These are phyloP conservation scores for Syngnathus scovelli DNA, from an alignment of 2,113 vertebrate genomes.

Conservation along the genomic window DNA sequence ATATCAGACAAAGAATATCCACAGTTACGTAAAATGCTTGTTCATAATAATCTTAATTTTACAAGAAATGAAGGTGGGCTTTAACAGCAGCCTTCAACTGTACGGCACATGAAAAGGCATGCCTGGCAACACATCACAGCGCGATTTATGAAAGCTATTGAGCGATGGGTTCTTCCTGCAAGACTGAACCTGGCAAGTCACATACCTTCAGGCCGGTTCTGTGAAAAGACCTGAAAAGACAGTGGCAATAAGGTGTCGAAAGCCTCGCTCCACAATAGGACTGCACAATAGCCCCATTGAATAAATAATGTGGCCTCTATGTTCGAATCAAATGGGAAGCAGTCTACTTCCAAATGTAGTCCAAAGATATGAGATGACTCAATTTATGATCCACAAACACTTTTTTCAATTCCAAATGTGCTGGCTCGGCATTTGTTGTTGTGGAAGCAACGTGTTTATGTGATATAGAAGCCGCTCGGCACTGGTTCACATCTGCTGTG, in stretches of 20 bases:
- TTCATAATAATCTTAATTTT: background rate
- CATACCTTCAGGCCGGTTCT: constrained; percentile 59
- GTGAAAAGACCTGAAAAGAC: constrained; percentile 50
- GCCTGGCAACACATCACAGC: constrained; percentile 36
- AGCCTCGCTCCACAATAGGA: background rate
- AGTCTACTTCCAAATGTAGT: background rate
- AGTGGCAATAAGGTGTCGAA: constrained; percentile 23
- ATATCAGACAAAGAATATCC: background rate
- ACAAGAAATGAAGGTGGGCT: background rate
- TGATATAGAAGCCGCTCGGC: constrained; percentile 32
- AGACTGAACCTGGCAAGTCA: constrained; percentile 57
- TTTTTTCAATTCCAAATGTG: constrained; percentile 6
- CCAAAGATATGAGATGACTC: background rate
- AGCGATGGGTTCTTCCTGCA: constrained; percentile 42
- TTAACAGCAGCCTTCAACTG: constrained; percentile 24
- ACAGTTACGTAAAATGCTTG: fast-evolving
- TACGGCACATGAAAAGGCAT: constrained; percentile 42
- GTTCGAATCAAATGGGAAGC: background rate
- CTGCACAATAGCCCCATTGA: background rate
- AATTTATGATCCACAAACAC: constrained; percentile 4
- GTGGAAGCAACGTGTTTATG: constrained; percentile 42
- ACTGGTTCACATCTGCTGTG: constrained; percentile 64
- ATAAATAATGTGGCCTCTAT: background rate
- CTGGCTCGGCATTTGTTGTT: constrained; percentile 52
- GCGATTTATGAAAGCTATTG: constrained; percentile 39